Evolutionary conservation across 1,140 invertebrate genomes (phyloP), one percentile per base, ranked within the genome.

Genomic region (Euura lappo): DNA sequence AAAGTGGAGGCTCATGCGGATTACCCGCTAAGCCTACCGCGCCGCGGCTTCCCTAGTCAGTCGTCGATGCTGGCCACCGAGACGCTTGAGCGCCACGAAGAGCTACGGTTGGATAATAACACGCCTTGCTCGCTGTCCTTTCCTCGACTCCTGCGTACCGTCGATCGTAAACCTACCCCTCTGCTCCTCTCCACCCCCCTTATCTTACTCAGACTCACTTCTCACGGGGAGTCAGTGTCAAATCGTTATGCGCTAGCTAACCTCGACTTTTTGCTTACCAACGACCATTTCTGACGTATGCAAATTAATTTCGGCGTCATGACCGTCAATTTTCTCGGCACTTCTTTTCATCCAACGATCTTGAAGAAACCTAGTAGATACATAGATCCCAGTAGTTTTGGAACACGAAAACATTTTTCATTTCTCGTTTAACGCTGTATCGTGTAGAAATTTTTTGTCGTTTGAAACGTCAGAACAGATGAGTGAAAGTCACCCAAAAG

Each of bases 91-190:
- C 80, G 78, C 79, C 77, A 79, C 77, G 83, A 85, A 84, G 79
- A 84, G 84, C 82, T 85, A 83, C 78, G 78, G 81, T 80, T 78
- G 78, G 83, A 85, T 87, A 87, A 87, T 86, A 86, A 87, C 85
- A 81, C 85, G 84, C 82, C 84, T 85, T 79, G 66, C 66, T 28
- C 66, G 80, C 79, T 84, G 83, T 86, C 83, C 79, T 84, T 80
- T 78, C 79, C 82, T 83, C 79, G 79, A 77, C 71, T 74, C 66
- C 73, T 73, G 81, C 80, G 78, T 76, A 83, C 77, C 78, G 81
- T 80, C 76, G 83, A 79, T 81, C 82, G 79, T 85, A 85, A 85
- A 85, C 75, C 79, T 75, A 71, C 70, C 60, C 72, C 71, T 67
- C 42, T 46, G 64, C 64, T 47, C 69, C 68, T 68, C 72, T 72